These are phyloP conservation scores for Drosophila simulans DNA, from an alignment of 1,140 invertebrate species.

Conservation along the genomic window DNA sequence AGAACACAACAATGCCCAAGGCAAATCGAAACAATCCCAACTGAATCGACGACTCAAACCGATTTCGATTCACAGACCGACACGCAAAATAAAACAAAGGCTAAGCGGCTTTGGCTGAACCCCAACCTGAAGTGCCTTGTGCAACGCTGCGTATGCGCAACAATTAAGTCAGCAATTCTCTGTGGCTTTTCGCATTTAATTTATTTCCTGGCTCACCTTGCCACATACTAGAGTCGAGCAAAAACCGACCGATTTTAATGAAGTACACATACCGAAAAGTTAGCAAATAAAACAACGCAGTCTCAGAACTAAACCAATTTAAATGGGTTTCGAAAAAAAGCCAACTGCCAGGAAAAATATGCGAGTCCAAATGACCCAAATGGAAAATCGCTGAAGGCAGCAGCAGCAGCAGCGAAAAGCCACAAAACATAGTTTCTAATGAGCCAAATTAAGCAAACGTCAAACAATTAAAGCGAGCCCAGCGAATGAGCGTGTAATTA, in stretches of 20 bases:
- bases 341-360: constrained; percentile 27
- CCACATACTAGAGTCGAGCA: constrained; percentile 7
- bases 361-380: constrained; percentile 52
- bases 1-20: constrained; percentile 12
- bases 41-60: constrained; percentile 17
- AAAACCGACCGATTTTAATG: constrained; percentile 60
- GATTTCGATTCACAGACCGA: constrained; percentile 13
- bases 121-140: constrained; percentile 34
- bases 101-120: constrained; percentile 35
- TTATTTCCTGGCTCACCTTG: constrained; percentile 60
- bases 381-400: constrained; percentile 29
- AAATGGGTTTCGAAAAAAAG: constrained; percentile 49
- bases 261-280: constrained; percentile 48
- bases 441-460: constrained; percentile 77
- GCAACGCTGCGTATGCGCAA: constrained; percentile 66
- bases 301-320: constrained; percentile 49
- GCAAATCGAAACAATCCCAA: constrained; percentile 8
- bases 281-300: constrained; percentile 18
- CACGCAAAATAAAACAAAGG: constrained; percentile 29
- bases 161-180: constrained; percentile 52
- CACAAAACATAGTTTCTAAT: constrained; percentile 69
- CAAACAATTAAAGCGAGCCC: constrained; percentile 79
- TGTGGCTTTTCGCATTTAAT: constrained; percentile 42
- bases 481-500: constrained; percentile 80
- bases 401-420: background rate